A percentile compares a stretch with the other conserved stretches of the same genome.
phyloP scores from a whole-genome alignment of 2,888 invertebrate genomes.

The Agapostemon virescens region DNA sequence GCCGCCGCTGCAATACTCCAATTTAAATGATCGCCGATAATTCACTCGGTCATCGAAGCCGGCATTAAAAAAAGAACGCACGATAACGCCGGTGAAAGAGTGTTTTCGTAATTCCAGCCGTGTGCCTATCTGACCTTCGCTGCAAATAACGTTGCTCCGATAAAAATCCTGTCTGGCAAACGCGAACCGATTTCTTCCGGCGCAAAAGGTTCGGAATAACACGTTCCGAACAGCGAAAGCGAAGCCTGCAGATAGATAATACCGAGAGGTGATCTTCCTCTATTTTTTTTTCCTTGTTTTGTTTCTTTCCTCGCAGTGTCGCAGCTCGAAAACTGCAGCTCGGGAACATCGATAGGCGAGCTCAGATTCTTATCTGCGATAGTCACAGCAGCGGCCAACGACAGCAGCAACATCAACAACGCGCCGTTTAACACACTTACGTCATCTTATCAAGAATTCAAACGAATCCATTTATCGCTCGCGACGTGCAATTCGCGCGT shows the following conservation, averaged over 20 bases:
- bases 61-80: not conserved
- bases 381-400: constrained; percentile 56
- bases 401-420: constrained; percentile 11
- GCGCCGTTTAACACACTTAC: constrained; percentile 56
- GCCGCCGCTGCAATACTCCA: constrained; percentile 41
- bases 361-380: constrained; percentile 66
- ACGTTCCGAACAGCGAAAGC: not conserved
- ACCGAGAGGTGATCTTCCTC: too few relatives aligned
- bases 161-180: not conserved
- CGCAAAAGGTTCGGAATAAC: not conserved
- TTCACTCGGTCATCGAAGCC: constrained; percentile 42
- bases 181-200: constrained; percentile 6
- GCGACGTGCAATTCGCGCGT: constrained; percentile 33
- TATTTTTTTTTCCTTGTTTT: too few relatives aligned
- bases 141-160: constrained; percentile 7
- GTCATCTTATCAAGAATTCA: constrained; percentile 59
- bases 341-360: constrained; percentile 46
- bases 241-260: not conserved
- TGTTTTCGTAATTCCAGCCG: constrained; percentile 16
- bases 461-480: constrained; percentile 59
- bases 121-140: constrained; percentile 20
- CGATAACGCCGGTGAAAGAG: constrained; percentile 14
- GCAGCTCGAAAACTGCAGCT: constrained; percentile 34
- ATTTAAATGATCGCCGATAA: constrained; percentile 46
- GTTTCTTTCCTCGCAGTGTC: constrained; percentile 15